A percentile compares a stretch with the other conserved stretches of the same genome.
phyloP scores from a whole-genome alignment of 2,113 vertebrate genomes.

The Monopterus albus region DNA sequence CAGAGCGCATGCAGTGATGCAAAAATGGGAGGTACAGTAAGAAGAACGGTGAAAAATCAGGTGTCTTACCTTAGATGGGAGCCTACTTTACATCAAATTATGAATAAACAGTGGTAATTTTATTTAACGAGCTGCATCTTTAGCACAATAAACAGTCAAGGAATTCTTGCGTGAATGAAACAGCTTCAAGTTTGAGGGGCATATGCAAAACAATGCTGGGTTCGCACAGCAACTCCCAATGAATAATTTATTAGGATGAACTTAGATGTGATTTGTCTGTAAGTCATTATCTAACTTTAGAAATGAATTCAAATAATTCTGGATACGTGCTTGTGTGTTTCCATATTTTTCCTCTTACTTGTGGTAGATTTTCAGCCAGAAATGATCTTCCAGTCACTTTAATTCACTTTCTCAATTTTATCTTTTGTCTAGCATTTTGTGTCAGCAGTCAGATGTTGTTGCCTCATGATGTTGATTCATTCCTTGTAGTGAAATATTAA shows the following conservation, averaged over 20 bases:
- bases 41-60: not conserved
- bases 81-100: conserved; percentile 3
- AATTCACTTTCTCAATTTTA: not conserved
- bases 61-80: not conserved
- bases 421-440: conserved; percentile 5
- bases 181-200: conserved; percentile 47
- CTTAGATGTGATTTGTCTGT: conserved; percentile 41
- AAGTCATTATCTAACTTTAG: conserved; percentile 56
- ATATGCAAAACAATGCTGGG: conserved; percentile 49
- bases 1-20: not conserved
- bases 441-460: conserved; percentile 6
- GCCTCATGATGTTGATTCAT: conserved; percentile 3
- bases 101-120: conserved; percentile 1
- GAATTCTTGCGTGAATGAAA: conserved; percentile 38
- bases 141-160: conserved; percentile 49
- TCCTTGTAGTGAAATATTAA: conserved; percentile 35
- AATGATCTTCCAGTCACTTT: conserved; percentile 20
- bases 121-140: conserved; percentile 20
- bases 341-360: not conserved
- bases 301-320: conserved; percentile 45
- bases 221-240: conserved; percentile 46
- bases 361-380: not conserved
- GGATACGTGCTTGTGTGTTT: conserved; percentile 14
- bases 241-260: conserved; percentile 64
- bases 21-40: conserved; percentile 5